Base-by-base conservation (phyloP, 2,113 vertebrate species). In the Casuarius casuarius region DNA sequence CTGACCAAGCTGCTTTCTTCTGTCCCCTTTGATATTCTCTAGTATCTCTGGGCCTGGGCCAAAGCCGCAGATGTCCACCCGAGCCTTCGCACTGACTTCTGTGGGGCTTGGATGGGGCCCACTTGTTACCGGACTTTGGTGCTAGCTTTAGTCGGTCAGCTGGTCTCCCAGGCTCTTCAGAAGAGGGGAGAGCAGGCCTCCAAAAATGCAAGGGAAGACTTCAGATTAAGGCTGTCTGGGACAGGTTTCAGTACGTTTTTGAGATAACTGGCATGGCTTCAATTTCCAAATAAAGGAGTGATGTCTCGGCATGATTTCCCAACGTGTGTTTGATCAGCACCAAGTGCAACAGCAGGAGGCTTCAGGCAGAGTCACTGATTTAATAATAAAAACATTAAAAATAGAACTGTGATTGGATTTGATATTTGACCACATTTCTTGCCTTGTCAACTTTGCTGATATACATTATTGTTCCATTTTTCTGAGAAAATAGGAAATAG, bases 11-110 rank as follows among this genome's bases (percentile, higher is more conserved):
- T 62, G 31, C 76, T 95, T 93, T 14, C 70, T 93, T 89, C 88
- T 78, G 72, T 48, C 31, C 5, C 15, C 62, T 90, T 92, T 87
- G 65, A 78, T 81, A 90, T 92, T 93, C 92, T 82, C 70, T 42
- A 15, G n/a, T 63, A 54, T 72, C 52, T 72, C 76, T 89, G 61
- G 73, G 44, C 15, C 33, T 12, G 44, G 93, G 42, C 76, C 56
- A 89, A 62, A 85, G 61, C 68, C 46, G 28, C 80, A 89, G 66
- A 74, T 54, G 84, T 38, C 73, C 73, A 84, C 42, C n/a, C 66
- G 63, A 74, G 61, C 16, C 40, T 83, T 86, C 63, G 76, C 89
- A n/a, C 51, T 86, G 85, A 48, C 63, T 93, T 86, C 66, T 82
- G 38, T 78, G 84, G 77, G 66, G 56, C 44, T 84, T n/a, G 91